Conservation (phyloP, 2,797 vertebrate genomes). For the Coccyzus lansbergi region DNA sequence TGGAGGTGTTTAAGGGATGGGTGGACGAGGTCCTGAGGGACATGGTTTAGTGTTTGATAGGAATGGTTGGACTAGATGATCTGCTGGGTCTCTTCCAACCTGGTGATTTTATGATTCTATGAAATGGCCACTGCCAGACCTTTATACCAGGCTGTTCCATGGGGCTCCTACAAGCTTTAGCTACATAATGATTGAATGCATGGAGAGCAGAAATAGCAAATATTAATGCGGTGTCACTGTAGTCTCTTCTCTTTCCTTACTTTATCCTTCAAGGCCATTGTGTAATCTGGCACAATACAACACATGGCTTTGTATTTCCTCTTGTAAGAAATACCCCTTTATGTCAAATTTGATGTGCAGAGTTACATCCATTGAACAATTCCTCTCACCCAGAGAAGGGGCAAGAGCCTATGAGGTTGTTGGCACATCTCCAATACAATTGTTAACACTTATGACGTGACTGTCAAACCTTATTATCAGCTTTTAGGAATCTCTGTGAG, state of each 20-base stretch:
- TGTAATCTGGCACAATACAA: background rate
- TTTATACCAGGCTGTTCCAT: background rate
- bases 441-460: conserved; percentile 62
- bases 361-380: background rate
- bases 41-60: no score
- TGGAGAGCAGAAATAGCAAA: background rate
- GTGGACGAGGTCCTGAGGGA: no score
- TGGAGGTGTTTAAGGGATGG: no score
- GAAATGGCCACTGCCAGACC: background rate
- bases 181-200: background rate
- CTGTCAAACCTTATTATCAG: conserved; percentile 66
- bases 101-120: no score
- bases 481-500: conserved; percentile 46
- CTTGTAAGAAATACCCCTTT: background rate
- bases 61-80: no score
- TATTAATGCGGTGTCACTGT: background rate
- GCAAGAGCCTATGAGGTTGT: background rate
- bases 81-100: no score
- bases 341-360: conserved; percentile 18
- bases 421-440: conserved; percentile 27
- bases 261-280: background rate
- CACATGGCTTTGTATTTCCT: background rate
- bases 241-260: background rate
- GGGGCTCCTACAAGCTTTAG: background rate
- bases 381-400: conserved; percentile 12